A percentile compares a stretch with the other conserved stretches of the same genome.
These are phyloP conservation scores for Tetragonula clypearis DNA, from an alignment of 1,140 invertebrate species.

Conservation along the genomic window DNA sequence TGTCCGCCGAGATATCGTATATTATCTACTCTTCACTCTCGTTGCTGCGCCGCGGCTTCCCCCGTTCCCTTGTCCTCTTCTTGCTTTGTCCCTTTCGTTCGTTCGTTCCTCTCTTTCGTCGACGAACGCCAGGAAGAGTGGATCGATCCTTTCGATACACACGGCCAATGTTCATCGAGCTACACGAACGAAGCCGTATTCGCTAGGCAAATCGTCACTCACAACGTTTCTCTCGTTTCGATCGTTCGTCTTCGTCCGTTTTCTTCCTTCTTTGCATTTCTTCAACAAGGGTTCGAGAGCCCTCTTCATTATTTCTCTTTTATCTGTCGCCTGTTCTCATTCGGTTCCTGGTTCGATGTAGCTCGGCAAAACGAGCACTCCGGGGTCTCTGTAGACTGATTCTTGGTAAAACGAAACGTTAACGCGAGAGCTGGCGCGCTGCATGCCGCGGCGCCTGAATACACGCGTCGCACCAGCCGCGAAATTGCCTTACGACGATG, in stretches of 20 bases:
- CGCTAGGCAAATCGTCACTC: not conserved
- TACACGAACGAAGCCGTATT: not conserved
- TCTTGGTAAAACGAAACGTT: conserved; percentile 27
- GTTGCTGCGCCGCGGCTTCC: not conserved
- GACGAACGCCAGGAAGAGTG: conserved; percentile 5
- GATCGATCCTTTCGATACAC: not conserved
- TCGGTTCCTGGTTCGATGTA: not conserved
- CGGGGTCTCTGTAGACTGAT: conserved; percentile 10
- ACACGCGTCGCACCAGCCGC: conserved; percentile 6
- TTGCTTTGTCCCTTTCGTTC: not conserved
- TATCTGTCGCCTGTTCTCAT: not conserved
- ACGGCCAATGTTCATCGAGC: not conserved
- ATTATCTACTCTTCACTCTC: not conserved
- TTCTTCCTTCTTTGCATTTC: not conserved
- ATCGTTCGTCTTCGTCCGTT: conserved; percentile 14
- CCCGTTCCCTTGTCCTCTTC: not conserved
- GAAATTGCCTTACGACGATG: conserved; percentile 36
- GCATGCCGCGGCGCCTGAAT: not conserved
- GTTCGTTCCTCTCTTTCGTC: not conserved
- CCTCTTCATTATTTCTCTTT: too few species aligned
- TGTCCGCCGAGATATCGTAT: not conserved
- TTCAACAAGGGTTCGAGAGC: not conserved
- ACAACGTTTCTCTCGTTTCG: not conserved
- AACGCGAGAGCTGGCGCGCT: not conserved
- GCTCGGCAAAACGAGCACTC: not conserved